Conservation (phyloP, 2,797 vertebrate genomes). For the Hozukius guyotensis region DNA sequence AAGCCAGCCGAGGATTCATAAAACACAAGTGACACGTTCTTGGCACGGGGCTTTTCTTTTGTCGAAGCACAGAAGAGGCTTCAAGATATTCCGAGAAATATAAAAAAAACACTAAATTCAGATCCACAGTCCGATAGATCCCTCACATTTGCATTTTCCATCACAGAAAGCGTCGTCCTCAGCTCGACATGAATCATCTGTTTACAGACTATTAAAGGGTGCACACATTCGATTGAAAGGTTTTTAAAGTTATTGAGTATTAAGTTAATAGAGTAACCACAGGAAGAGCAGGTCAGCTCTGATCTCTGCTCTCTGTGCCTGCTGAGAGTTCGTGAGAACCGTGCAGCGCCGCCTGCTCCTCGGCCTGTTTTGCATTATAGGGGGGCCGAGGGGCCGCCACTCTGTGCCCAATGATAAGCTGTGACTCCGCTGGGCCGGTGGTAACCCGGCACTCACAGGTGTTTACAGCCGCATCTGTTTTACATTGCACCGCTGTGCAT, state of each 20-base stretch:
- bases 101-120: constrained; percentile 23
- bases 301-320: constrained; percentile 48
- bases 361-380: constrained; percentile 82
- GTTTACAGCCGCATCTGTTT: constrained; percentile 85
- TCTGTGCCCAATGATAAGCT: constrained; percentile 74
- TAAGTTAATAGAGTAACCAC: constrained; percentile 52
- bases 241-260: constrained; percentile 42
- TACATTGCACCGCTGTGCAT: constrained; percentile 57
- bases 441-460: constrained; percentile 79
- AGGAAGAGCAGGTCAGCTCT: constrained; percentile 41
- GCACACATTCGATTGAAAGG: constrained; percentile 29
- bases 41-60: constrained; percentile 57
- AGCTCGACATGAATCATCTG: constrained; percentile 23
- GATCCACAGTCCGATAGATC: constrained; percentile 14
- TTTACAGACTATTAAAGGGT: constrained; percentile 32
- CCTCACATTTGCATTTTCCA: constrained; percentile 31
- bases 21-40: constrained; percentile 55
- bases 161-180: constrained; percentile 9
- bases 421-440: constrained; percentile 52
- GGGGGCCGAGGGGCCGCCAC: constrained; percentile 63
- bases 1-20: constrained; percentile 55
- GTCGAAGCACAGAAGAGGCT: constrained; percentile 40
- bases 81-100: constrained; percentile 34
- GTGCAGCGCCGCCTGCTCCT: constrained; percentile 40
- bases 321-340: constrained; percentile 72